These are phyloP conservation scores for Tinamus major DNA, from an alignment of 2,797 vertebrate species.

Conservation along the genomic window DNA sequence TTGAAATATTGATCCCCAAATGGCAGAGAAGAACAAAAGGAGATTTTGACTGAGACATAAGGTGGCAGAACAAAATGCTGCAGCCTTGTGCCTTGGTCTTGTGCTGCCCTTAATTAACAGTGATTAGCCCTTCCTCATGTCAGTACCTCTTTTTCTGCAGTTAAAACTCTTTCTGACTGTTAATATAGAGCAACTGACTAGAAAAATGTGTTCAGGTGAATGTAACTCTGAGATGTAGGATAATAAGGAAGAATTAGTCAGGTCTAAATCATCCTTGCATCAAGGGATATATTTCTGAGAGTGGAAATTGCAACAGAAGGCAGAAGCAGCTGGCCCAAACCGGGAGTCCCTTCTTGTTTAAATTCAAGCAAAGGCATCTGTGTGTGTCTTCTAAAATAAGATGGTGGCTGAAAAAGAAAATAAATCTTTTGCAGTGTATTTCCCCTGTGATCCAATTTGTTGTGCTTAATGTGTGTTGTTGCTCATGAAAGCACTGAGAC, in stretches of 20 bases:
- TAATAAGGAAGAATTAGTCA: neutral
- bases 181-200: neutral
- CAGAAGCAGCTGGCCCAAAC: neutral
- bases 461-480: neutral
- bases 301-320: neutral
- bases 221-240: neutral
- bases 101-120: neutral
- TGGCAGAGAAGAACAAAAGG: neutral
- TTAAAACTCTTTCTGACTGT: neutral
- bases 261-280: neutral
- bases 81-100: neutral
- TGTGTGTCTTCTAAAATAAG: neutral
- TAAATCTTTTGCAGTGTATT: rapidly evolving
- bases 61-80: neutral
- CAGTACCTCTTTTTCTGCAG: neutral
- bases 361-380: neutral
- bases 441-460: neutral
- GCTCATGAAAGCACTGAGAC: neutral
- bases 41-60: no score
- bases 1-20: neutral
- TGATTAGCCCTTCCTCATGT: neutral
- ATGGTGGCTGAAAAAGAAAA: neutral
- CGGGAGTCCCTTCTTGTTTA: neutral
- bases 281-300: neutral
- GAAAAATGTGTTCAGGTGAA: neutral